phyloP scores from a whole-genome alignment of 2,113 vertebrate genomes.

The Agelaius phoeniceus region DNA sequence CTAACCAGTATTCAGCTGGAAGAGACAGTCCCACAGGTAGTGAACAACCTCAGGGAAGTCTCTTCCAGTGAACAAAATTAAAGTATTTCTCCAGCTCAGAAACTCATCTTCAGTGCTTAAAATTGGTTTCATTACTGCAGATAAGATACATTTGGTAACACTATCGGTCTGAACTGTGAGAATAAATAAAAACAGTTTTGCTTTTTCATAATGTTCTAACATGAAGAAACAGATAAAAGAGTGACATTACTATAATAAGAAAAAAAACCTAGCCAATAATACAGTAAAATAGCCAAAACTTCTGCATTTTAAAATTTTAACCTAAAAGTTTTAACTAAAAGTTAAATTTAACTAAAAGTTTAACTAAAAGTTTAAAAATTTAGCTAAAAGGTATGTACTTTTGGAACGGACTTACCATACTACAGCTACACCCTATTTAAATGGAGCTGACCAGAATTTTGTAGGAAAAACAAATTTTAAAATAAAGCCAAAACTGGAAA shows the following conservation, averaged over 20 bases:
- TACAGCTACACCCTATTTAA: background rate
- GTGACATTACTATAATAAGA: background rate
- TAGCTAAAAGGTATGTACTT: background rate
- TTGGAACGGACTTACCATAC: background rate
- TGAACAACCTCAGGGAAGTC: background rate
- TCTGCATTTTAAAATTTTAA: background rate
- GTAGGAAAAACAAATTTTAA: background rate
- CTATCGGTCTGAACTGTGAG: background rate
- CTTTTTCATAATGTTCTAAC: background rate
- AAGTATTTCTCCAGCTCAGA: background rate
- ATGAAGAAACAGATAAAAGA: background rate
- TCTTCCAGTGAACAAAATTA: background rate
- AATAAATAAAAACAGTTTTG: background rate
- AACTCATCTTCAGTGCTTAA: background rate
- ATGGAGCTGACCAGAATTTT: background rate
- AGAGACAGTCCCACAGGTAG: background rate
- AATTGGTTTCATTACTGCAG: background rate
- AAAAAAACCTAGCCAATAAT: background rate
- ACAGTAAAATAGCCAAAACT: background rate
- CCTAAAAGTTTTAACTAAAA: background rate
- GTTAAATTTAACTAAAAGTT: too few relatives aligned
- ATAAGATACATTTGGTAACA: background rate
- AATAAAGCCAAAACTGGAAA: background rate
- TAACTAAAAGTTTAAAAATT: too few relatives aligned
- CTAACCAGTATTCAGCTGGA: slow-evolving; percentile 1